Percentiles rank a stretch among this genome's conserved stretches.
phyloP scores from a whole-genome alignment of 2,888 invertebrate genomes.

The Drosophila picticornis region DNA sequence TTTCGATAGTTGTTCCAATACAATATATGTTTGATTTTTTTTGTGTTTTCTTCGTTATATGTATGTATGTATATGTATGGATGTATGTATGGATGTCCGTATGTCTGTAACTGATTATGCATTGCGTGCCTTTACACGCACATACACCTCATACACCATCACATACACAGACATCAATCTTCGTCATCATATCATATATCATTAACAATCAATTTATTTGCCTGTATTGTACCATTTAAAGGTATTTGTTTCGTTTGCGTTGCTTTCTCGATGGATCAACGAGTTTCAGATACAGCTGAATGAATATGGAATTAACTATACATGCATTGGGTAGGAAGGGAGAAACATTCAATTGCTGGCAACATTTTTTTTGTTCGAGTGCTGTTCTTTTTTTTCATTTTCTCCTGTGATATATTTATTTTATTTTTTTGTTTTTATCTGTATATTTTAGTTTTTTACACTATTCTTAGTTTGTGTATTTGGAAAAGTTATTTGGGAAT shows the following conservation, averaged over 20 bases:
- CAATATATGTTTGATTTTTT: conserved; percentile 30
- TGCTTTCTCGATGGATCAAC: conserved; percentile 31
- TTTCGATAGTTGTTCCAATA: conserved; percentile 48
- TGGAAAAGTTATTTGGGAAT: conserved; percentile 46
- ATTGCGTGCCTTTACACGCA: neutral
- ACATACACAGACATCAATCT: conserved; percentile 24
- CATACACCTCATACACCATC: too few species aligned
- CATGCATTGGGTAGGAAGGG: conserved; percentile 30
- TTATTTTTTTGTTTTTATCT: neutral
- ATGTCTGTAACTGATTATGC: conserved; percentile 44
- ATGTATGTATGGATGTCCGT: conserved; percentile 21
- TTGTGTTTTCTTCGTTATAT: conserved; percentile 20
- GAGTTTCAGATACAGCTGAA: conserved; percentile 35
- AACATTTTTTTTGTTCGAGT: conserved; percentile 41
- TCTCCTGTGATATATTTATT: conserved; percentile 4
- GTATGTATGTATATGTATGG: neutral
- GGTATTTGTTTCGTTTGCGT: conserved; percentile 11
- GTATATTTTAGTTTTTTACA: conserved; percentile 28
- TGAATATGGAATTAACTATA: conserved; percentile 28
- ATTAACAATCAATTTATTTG: conserved; percentile 17
- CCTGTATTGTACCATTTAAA: conserved; percentile 33
- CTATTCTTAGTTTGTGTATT: conserved; percentile 41
- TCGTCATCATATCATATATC: conserved; percentile 30
- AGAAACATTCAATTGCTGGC: conserved; percentile 28
- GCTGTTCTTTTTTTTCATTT: conserved; percentile 13